These are phyloP conservation scores for Tamandua tetradactyla DNA, from an alignment of 2,797 vertebrate genomes.

Conservation along the genomic window DNA sequence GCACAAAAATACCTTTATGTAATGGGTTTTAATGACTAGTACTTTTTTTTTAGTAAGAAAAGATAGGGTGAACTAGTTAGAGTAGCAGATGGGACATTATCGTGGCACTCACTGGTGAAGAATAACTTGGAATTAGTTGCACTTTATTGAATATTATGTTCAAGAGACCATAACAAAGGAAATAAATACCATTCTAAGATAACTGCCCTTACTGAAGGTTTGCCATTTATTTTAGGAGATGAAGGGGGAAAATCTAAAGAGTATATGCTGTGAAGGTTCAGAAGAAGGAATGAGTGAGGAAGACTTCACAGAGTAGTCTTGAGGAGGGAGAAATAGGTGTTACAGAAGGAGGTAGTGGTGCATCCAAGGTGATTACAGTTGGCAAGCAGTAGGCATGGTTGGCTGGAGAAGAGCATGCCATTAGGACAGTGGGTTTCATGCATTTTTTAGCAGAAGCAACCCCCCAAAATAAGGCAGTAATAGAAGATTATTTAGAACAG, in stretches of 20 bases:
- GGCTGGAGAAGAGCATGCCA: neutral
- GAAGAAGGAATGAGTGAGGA: neutral
- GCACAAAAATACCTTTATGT: too few species aligned
- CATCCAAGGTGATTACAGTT: neutral
- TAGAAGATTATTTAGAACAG: neutral
- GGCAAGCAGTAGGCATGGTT: neutral
- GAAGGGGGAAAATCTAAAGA: neutral
- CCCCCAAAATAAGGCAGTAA: neutral
- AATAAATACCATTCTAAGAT: neutral
- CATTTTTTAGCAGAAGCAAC: neutral
- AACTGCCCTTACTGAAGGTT: neutral
- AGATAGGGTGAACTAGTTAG: neutral
- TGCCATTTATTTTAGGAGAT: neutral
- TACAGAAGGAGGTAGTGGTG: neutral
- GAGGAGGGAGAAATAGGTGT: neutral
- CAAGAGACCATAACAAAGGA: neutral
- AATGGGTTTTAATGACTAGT: too few species aligned
- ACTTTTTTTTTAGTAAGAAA: neutral
- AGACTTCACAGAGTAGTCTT: neutral
- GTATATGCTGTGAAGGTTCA: neutral
- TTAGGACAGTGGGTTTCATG: neutral
- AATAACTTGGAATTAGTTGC: neutral
- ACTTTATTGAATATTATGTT: neutral
- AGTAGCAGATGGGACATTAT: neutral
- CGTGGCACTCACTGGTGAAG: neutral